Conservation (phyloP, 2,113 vertebrate genomes). For the Machaerirhynchus nigripectus region DNA sequence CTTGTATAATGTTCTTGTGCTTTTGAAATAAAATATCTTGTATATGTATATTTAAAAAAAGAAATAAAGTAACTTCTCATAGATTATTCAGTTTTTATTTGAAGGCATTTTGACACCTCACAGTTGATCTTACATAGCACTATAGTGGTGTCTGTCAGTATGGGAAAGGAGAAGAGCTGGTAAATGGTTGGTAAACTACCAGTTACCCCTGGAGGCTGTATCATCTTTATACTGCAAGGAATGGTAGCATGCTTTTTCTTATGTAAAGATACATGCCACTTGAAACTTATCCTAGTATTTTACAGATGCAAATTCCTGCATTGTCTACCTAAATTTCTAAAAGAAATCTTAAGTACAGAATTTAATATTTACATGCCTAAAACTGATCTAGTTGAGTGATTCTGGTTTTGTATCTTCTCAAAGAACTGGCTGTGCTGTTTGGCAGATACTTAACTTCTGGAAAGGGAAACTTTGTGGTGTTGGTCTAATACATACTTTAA, state of each 20-base stretch:
- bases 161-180: neutral
- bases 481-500: neutral
- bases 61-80: slow-evolving; percentile 71
- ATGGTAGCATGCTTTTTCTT: neutral
- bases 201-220: neutral
- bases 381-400: neutral
- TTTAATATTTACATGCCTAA: neutral
- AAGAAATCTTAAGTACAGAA: neutral
- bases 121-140: neutral
- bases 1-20: slow-evolving; percentile 80
- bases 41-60: slow-evolving; percentile 81
- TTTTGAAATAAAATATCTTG: slow-evolving; percentile 81
- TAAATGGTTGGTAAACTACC: neutral
- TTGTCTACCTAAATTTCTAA: neutral
- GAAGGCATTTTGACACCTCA: neutral
- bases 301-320: neutral
- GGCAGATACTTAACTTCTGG: neutral
- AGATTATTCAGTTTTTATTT: slow-evolving; percentile 56
- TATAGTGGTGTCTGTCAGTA: neutral
- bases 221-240: neutral
- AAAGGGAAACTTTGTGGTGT: neutral
- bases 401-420: neutral
- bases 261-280: neutral
- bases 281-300: neutral
- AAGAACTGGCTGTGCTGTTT: neutral